Conservation (phyloP, 2,888 invertebrate genomes). For the Callyntrura guangdongensis region DNA sequence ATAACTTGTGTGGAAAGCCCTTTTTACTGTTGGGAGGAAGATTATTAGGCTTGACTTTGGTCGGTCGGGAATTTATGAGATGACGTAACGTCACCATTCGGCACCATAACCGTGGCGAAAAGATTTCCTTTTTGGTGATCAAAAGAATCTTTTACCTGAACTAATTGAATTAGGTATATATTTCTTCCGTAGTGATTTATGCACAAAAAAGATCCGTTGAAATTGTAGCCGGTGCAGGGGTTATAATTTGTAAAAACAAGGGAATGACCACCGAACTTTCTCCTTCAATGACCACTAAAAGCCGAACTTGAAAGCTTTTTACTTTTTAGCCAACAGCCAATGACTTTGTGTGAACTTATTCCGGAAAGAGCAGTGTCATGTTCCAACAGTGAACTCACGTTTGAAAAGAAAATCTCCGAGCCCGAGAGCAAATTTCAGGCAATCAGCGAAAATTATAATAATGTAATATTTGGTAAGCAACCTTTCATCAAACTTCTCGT, state of each 20-base stretch:
- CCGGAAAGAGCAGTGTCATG: slow-evolving; percentile 32
- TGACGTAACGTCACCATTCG: neutral
- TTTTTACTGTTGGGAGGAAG: neutral
- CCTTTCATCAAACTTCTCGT: neutral
- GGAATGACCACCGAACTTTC: slow-evolving; percentile 59
- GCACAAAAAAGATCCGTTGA: neutral
- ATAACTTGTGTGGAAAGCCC: neutral
- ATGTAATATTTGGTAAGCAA: neutral
- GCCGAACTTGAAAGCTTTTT: neutral
- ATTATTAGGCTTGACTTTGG: neutral
- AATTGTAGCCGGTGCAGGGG: neutral
- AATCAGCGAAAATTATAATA: neutral
- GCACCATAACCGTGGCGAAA: slow-evolving; percentile 19
- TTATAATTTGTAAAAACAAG: neutral
- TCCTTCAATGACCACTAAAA: slow-evolving; percentile 64
- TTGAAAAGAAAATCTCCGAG: neutral
- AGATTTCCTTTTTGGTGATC: neutral
- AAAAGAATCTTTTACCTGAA: neutral
- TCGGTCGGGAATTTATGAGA: neutral
- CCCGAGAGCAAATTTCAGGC: neutral
- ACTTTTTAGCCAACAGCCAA: neutral
- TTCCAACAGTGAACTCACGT: neutral
- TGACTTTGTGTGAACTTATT: neutral
- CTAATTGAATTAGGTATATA: slow-evolving; percentile 6
- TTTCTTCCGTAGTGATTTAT: neutral